Percentiles rank a stretch among this genome's conserved stretches.
phyloP scores from a whole-genome alignment of 2,797 vertebrate genomes.

The Artibeus jamaicensis region DNA sequence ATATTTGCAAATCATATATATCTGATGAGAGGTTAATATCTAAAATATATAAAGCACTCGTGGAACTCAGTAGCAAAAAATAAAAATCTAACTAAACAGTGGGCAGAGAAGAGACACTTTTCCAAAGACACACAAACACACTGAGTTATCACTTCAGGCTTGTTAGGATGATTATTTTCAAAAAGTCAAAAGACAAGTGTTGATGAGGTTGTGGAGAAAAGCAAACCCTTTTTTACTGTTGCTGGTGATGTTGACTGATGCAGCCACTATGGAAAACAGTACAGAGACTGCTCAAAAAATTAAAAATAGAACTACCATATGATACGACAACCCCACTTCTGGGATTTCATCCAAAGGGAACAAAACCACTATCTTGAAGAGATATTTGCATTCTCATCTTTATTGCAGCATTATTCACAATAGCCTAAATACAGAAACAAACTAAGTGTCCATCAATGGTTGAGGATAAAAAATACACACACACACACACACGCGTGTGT shows the following conservation, averaged over 20 bases:
- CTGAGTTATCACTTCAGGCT: background rate
- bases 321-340: background rate
- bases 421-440: background rate
- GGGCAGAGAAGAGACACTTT: background rate
- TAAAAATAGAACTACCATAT: background rate
- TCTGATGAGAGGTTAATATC: background rate
- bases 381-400: background rate
- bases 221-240: background rate
- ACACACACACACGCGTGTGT: background rate
- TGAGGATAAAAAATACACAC: background rate
- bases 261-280: background rate
- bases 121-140: background rate
- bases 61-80: background rate
- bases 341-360: background rate
- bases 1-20: background rate
- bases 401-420: background rate
- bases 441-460: background rate
- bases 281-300: background rate
- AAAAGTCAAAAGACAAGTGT: background rate
- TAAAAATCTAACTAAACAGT: background rate
- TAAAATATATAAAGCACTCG: background rate
- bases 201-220: background rate
- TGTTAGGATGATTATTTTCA: background rate
- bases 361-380: background rate
- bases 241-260: background rate